phyloP scores from a whole-genome alignment of 2,113 vertebrate species.

The Urocolius indicus region DNA sequence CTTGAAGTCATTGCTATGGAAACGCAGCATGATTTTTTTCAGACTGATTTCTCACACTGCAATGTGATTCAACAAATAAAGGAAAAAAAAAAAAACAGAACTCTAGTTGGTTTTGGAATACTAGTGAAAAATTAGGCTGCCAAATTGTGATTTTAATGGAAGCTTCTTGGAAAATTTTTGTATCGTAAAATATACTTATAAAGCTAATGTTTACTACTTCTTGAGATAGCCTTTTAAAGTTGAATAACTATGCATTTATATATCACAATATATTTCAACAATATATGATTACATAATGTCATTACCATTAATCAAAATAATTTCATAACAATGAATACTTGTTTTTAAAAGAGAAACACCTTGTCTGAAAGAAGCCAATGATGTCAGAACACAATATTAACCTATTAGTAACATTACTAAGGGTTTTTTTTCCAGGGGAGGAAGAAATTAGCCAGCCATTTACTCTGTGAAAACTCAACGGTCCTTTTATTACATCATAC shows the following conservation, averaged over 20 bases:
- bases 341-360: background rate
- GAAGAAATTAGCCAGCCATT: background rate
- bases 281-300: background rate
- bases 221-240: background rate
- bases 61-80: constrained; percentile 27
- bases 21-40: constrained; percentile 60
- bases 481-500: background rate
- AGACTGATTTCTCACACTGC: constrained; percentile 56
- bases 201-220: background rate
- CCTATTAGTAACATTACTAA: background rate
- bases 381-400: background rate
- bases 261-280: background rate
- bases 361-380: background rate
- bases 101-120: background rate
- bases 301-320: background rate
- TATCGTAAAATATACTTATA: background rate
- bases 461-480: background rate
- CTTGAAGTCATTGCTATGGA: constrained; percentile 72
- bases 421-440: background rate
- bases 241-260: background rate
- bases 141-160: background rate
- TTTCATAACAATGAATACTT: background rate
- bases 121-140: background rate
- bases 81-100: background rate
- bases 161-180: background rate